Percentiles rank a stretch among this genome's conserved stretches.
Evolutionary conservation across 1,140 invertebrate genomes (phyloP).

Genomic region (Lordiphosa collinella): DNA sequence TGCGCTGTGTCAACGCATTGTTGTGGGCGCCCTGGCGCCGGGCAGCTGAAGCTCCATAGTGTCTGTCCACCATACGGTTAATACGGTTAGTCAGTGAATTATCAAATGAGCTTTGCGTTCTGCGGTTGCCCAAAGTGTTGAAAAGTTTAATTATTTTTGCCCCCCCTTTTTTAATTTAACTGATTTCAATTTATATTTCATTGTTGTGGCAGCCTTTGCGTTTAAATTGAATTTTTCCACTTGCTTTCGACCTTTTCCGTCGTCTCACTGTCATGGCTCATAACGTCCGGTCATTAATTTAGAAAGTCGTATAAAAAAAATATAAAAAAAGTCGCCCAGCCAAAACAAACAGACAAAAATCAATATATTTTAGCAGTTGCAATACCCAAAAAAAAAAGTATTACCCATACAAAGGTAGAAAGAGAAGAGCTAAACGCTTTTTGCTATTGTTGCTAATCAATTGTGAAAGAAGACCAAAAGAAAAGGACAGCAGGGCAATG

Average conservation of each 20-base stretch:
- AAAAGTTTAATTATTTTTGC: slow-evolving; percentile 19
- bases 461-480: slow-evolving; percentile 19
- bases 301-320: slow-evolving; percentile 44
- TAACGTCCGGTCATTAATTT: slow-evolving; percentile 49
- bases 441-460: slow-evolving; percentile 17
- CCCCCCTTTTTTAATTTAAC: slow-evolving; percentile 24
- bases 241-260: slow-evolving; percentile 15
- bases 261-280: slow-evolving; percentile 20
- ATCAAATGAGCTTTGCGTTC: slow-evolving; percentile 13
- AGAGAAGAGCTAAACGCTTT: slow-evolving; percentile 35
- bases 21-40: slow-evolving; percentile 50
- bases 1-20: slow-evolving; percentile 69
- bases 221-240: slow-evolving; percentile 67
- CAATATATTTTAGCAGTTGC: slow-evolving; percentile 59
- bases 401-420: background rate
- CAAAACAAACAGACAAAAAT: slow-evolving; percentile 75
- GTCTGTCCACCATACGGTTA: slow-evolving; percentile 9
- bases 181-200: slow-evolving; percentile 57
- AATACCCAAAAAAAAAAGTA: background rate
- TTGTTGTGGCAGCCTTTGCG: slow-evolving; percentile 14
- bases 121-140: slow-evolving; percentile 15
- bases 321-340: slow-evolving; percentile 28
- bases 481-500: slow-evolving; percentile 8
- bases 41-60: slow-evolving; percentile 12
- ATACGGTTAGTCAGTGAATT: slow-evolving; percentile 49